Conservation (phyloP, 2,797 vertebrate genomes). For the Leuciscus waleckii region DNA sequence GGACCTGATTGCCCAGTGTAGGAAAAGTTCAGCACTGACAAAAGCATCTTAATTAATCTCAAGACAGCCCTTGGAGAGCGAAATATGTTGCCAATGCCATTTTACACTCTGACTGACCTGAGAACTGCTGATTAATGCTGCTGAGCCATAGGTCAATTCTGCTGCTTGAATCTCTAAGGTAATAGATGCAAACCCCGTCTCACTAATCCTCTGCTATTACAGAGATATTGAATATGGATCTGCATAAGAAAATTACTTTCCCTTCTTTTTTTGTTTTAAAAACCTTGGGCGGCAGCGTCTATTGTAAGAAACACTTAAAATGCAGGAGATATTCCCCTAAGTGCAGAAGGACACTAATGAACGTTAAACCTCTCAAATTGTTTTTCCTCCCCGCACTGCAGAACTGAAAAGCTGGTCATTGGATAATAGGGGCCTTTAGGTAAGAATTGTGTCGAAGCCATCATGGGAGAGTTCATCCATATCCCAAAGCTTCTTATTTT, state of each 20-base stretch:
- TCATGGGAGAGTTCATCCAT: conserved; percentile 34
- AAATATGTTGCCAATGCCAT: conserved; percentile 10
- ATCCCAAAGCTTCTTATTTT: conserved; percentile 26
- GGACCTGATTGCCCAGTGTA: background rate
- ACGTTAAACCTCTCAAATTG: conserved; percentile 72
- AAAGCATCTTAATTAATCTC: conserved; percentile 29
- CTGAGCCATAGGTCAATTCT: conserved; percentile 68
- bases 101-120: conserved; percentile 32
- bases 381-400: conserved; percentile 49
- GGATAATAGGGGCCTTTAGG: conserved; percentile 45
- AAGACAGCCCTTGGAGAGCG: conserved; percentile 3
- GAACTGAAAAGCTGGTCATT: conserved; percentile 49
- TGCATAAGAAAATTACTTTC: conserved; percentile 50
- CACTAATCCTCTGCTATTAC: conserved; percentile 69
- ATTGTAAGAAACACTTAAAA: conserved; percentile 70
- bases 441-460: conserved; percentile 43
- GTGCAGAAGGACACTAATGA: conserved; percentile 70
- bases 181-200: conserved; percentile 53
- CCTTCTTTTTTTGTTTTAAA: conserved; percentile 40
- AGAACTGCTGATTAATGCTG: conserved; percentile 52
- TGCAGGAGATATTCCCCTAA: conserved; percentile 60
- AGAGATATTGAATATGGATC: conserved; percentile 72
- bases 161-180: conserved; percentile 65
- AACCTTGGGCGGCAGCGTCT: conserved; percentile 59
- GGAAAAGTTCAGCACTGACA: background rate